A percentile compares a stretch with the other conserved stretches of the same genome.
Evolutionary conservation across 2,888 invertebrate species (phyloP).

Genomic region (Lingula anatina): DNA sequence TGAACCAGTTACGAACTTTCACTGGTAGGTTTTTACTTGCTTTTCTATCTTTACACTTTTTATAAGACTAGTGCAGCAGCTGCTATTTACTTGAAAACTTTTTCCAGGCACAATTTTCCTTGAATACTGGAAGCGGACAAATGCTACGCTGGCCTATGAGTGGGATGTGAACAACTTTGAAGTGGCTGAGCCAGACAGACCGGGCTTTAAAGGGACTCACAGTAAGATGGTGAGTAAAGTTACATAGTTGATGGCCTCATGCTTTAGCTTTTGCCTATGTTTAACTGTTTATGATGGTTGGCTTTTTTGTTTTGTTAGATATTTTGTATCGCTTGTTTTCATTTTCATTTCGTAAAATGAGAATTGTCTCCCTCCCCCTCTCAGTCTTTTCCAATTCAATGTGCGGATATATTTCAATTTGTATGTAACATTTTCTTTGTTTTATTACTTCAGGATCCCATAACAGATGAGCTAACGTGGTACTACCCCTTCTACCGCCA

Average conservation of each 20-base stretch:
- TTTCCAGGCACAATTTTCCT: constrained; percentile 49
- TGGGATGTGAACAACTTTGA: constrained; percentile 55
- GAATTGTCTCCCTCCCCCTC: too few relatives aligned
- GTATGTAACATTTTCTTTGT: neutral
- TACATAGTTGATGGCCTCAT: too few relatives aligned
- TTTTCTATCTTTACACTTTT: neutral
- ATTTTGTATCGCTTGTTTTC: too few relatives aligned
- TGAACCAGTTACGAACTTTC: too few relatives aligned
- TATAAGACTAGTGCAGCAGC: neutral
- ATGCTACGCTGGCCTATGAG: constrained; percentile 50
- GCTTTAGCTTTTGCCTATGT: neutral
- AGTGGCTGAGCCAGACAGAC: constrained; percentile 53
- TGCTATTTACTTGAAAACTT: neutral
- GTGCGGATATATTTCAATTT: too few relatives aligned
- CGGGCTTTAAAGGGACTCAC: constrained; percentile 41
- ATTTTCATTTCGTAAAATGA: neutral
- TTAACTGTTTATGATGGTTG: neutral
- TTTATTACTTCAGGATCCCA: constrained; percentile 39
- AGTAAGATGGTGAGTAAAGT: constrained; percentile 19
- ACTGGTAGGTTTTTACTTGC: too few relatives aligned
- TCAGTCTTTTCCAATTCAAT: too few relatives aligned
- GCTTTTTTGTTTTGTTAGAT: too few relatives aligned
- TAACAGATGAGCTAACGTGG: constrained; percentile 46
- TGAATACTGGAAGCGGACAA: constrained; percentile 52
- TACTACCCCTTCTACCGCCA: constrained; percentile 46